Conservation (phyloP, 2,797 vertebrate genomes). For the Morelia viridis region DNA sequence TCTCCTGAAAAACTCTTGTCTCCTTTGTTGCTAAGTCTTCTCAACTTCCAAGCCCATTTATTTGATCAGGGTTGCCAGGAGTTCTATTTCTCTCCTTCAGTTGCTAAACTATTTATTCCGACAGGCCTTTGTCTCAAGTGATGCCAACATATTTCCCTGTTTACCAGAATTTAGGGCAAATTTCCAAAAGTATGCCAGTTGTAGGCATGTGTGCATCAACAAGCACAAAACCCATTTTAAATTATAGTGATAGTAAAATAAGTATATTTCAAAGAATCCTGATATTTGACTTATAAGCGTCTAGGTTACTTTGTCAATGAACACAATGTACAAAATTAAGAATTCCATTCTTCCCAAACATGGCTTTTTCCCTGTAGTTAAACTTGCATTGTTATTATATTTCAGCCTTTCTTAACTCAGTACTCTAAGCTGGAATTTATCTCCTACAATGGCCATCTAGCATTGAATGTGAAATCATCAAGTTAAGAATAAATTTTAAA, state of each 20-base stretch:
- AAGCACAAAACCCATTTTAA: constrained; percentile 55
- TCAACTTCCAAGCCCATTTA: constrained; percentile 12
- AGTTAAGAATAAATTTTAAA: neutral
- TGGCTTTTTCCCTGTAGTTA: neutral
- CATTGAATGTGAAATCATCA: neutral
- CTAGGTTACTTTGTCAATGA: neutral
- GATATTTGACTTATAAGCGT: constrained; percentile 37
- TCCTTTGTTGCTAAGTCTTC: constrained; percentile 17
- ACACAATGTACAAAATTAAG: neutral
- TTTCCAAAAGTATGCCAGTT: constrained; percentile 25
- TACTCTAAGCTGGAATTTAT: neutral
- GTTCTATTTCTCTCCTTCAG: neutral
- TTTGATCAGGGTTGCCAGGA: neutral
- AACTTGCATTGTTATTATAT: neutral
- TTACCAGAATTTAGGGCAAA: constrained; percentile 12
- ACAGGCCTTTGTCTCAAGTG: constrained; percentile 11
- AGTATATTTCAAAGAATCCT: constrained; percentile 44
- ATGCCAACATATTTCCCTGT: constrained; percentile 23
- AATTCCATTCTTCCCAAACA: neutral
- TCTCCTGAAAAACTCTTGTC: constrained; percentile 38
- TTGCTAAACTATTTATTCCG: constrained; percentile 35
- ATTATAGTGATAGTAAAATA: constrained; percentile 48
- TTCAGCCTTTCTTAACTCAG: neutral
- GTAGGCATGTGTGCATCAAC: constrained; percentile 34
- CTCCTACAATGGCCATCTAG: neutral